phyloP scores from a whole-genome alignment of 2,888 invertebrate species.

The Ophion obscuratus region DNA sequence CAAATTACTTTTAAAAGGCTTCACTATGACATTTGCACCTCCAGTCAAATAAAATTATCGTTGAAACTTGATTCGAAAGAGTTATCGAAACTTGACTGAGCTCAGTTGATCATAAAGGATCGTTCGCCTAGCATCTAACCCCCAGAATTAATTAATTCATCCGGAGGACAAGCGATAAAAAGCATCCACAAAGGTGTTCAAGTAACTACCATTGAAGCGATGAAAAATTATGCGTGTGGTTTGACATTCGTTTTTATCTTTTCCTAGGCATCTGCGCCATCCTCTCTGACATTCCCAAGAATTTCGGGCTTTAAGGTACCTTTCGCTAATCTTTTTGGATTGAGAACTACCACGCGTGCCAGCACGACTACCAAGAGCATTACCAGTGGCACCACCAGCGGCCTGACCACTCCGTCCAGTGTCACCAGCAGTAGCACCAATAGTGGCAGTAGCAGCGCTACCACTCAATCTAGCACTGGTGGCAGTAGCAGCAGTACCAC shows the following conservation, averaged over 20 bases:
- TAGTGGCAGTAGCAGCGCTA: no score
- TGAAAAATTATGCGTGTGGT: neutral
- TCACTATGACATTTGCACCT: no score
- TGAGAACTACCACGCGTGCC: neutral
- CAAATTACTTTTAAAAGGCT: no score
- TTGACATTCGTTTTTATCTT: neutral
- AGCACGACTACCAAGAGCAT: neutral
- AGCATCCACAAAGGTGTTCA: neutral
- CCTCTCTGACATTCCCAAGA: constrained; percentile 63
- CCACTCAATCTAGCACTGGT: no score
- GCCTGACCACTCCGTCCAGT: neutral
- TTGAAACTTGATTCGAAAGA: no score
- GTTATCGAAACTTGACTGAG: no score
- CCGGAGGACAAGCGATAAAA: neutral
- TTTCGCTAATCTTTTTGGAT: constrained; percentile 49
- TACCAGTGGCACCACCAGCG: neutral
- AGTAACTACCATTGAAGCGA: neutral
- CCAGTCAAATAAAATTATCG: no score
- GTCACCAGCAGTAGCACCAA: no score
- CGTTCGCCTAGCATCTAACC: no score
- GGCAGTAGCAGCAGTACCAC: no score
- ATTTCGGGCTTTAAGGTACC: constrained; percentile 69
- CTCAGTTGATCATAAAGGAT: no score
- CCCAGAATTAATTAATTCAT: no score
- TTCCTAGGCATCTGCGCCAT: constrained; percentile 62